These are phyloP conservation scores for Aplocera efformata DNA, from an alignment of 2,888 invertebrate genomes.

Conservation along the genomic window DNA sequence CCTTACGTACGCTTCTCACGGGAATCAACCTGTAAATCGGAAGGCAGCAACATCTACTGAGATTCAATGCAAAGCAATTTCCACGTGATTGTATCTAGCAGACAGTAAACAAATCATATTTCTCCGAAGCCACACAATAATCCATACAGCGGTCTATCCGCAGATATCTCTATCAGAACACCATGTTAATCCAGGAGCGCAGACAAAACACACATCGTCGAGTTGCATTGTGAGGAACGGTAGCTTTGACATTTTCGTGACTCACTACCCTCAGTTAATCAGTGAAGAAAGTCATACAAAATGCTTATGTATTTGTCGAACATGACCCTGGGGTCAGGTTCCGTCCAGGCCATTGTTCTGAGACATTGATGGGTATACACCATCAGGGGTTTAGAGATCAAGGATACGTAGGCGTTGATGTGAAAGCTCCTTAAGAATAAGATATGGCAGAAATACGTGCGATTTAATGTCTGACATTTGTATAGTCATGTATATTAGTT, in stretches of 20 bases:
- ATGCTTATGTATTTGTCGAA: slow-evolving; percentile 69
- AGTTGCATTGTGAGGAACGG: slow-evolving; percentile 47
- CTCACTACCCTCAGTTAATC: slow-evolving; percentile 70
- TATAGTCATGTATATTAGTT: no score
- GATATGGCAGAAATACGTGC: no score
- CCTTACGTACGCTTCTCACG: no score
- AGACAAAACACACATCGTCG: slow-evolving; percentile 40
- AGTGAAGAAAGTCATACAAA: slow-evolving; percentile 66
- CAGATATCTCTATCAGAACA: slow-evolving; percentile 27
- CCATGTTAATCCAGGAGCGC: slow-evolving; percentile 31
- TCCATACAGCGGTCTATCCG: slow-evolving; percentile 15
- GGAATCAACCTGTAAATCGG: no score
- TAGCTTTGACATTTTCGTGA: slow-evolving; percentile 72
- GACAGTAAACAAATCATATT: no score
- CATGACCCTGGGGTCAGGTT: slow-evolving; percentile 48
- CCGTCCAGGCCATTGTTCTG: slow-evolving; percentile 41
- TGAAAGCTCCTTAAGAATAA: slow-evolving; percentile 13
- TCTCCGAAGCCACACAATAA: neutral
- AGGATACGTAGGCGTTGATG: slow-evolving; percentile 25
- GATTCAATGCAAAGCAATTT: neutral
- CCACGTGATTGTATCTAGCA: neutral
- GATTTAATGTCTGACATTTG: no score
- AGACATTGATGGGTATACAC: slow-evolving; percentile 38
- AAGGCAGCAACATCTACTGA: no score
- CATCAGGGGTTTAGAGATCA: slow-evolving; percentile 25